Evolutionary conservation across 2,113 vertebrate genomes (phyloP), one percentile per base, ranked within the genome.

Genomic region (Neomonachus schauinslandi): DNA sequence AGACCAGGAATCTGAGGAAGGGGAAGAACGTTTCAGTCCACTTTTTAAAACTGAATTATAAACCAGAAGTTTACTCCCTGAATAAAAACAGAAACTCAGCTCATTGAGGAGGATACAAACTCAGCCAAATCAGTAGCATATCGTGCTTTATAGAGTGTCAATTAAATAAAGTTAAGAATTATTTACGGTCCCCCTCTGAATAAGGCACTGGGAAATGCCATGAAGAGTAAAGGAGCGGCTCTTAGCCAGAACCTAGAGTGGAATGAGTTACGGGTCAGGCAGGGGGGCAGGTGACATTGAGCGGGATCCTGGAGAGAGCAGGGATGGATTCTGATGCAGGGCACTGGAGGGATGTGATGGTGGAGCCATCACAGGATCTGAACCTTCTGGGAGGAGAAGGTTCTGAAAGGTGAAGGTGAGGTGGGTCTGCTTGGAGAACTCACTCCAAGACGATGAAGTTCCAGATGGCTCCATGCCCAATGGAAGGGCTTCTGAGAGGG

Each of bases 251-350:
- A 15, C 11, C 21, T 0, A 22, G 0, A 67, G 6, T 15, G 59
- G 51, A 12, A 55, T 0, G 10, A 18, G 1, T 46, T 53, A 14
- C 21, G 51, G 13, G 59, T 7, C 61, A 7, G 31, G 0, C 1
- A 46, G 31, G 28, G 21, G 26, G 18, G 7, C 21, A 46, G 28
- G 18, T 14, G 4, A 42, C 1, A 3, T 0, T 46, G 53, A 51
- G 11, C 3, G 12, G 42, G 15, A 1, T 15, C 51, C 74, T 65
- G 26, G 15, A n/a, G 42, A 11, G 71, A 22, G 31, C 22, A 18
- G 11, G 49, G n/a, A 3, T 42, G 13, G 18, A 4, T 53, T 36
- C 5, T 3, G 61, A 55, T 0, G 0, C 39, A 53, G 63, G 69
- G 53, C 26, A 55, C 4, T 5, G 11, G 61, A 13, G 9, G 71